Evolutionary conservation across 2,797 vertebrate species (phyloP).

Genomic region (Pagetopsis macropterus): DNA sequence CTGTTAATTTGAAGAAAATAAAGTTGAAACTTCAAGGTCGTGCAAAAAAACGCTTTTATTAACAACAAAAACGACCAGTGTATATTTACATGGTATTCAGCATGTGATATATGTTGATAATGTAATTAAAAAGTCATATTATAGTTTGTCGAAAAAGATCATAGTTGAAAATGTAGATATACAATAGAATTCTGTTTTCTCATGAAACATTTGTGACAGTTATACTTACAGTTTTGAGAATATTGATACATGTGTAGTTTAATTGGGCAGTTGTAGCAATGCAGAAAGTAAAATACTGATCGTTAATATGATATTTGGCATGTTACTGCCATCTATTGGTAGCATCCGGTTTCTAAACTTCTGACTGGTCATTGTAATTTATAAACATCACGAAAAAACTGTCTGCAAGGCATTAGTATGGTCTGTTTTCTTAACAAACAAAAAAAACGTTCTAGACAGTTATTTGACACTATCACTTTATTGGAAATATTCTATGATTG

Average conservation of each 20-base stretch:
- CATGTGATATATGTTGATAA: too few relatives aligned
- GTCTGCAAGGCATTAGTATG: not conserved
- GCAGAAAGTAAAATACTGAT: not conserved
- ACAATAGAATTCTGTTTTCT: too few relatives aligned
- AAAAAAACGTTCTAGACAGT: too few relatives aligned
- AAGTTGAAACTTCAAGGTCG: not conserved
- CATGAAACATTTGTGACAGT: too few relatives aligned
- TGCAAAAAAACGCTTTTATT: not conserved
- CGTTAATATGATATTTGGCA: not conserved
- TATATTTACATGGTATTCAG: not conserved
- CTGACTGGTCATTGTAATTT: too few relatives aligned
- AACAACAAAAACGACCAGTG: not conserved
- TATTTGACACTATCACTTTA: not conserved
- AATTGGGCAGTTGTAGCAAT: not conserved
- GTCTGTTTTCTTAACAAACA: too few relatives aligned
- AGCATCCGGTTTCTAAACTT: not conserved
- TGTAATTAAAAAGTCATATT: too few relatives aligned
- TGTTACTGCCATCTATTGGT: slow-evolving; percentile 57
- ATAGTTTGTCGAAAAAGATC: too few relatives aligned
- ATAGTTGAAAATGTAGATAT: too few relatives aligned
- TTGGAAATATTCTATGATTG: not conserved
- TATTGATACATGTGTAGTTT: too few relatives aligned
- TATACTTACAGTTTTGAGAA: too few relatives aligned
- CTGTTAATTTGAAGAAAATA: not conserved
- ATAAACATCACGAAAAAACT: rapidly evolving